phyloP scores from a whole-genome alignment of 2,113 vertebrate species.

The Toxotes jaculatrix region DNA sequence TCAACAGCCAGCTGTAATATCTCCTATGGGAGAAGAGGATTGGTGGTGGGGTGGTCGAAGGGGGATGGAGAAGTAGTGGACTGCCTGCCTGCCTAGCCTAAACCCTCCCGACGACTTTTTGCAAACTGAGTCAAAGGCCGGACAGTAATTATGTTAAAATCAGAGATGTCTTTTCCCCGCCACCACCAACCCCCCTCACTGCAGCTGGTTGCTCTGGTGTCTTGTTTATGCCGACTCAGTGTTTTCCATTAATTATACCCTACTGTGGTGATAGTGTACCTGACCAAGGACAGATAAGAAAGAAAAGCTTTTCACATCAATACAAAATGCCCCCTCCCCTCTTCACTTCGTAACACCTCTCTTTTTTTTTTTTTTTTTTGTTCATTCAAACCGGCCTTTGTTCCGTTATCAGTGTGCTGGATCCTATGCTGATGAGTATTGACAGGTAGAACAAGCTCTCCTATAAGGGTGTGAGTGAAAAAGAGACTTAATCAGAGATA shows the following conservation, averaged over 20 bases:
- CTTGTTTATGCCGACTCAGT: conserved; percentile 64
- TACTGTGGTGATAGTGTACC: conserved; percentile 57
- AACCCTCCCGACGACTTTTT: conserved; percentile 29
- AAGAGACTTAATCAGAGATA: conserved; percentile 36
- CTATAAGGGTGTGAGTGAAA: conserved; percentile 35
- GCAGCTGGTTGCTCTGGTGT: conserved; percentile 45
- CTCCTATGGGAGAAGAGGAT: conserved; percentile 60
- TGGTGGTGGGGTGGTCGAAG: conserved; percentile 34
- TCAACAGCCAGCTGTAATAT: conserved; percentile 72
- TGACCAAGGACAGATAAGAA: conserved; percentile 71
- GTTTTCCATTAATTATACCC: conserved; percentile 62
- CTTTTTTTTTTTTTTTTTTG: conserved; percentile 37
- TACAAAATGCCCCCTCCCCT: conserved; percentile 44
- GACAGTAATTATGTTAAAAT: conserved; percentile 54
- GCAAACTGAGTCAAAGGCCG: conserved; percentile 34
- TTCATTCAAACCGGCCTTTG: conserved; percentile 56
- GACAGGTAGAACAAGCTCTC: conserved; percentile 59
- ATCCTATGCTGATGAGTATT: conserved; percentile 67
- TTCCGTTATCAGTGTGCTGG: conserved; percentile 58
- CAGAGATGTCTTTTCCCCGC: conserved; percentile 15
- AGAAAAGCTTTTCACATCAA: conserved; percentile 53
- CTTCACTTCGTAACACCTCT: conserved; percentile 31
- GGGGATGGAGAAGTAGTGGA: conserved; percentile 35
- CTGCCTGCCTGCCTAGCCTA: conserved; percentile 16
- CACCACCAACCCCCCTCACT: not conserved